phyloP scores from a whole-genome alignment of 2,888 invertebrate genomes.

The Drosophila lutescens region DNA sequence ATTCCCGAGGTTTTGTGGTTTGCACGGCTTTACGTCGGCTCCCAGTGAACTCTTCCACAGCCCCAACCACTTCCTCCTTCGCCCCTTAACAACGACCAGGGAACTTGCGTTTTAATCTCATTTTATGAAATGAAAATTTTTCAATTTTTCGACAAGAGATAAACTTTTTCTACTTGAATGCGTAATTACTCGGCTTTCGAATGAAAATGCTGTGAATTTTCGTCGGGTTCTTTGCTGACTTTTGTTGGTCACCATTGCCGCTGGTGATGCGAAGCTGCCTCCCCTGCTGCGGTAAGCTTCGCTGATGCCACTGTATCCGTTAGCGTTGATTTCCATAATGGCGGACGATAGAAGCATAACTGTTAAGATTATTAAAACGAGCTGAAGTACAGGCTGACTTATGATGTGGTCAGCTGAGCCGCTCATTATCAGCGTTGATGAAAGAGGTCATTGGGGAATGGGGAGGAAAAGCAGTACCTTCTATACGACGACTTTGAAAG shows the following conservation, averaged over 20 bases:
- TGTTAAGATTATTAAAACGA: conserved; percentile 75
- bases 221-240: conserved; percentile 20
- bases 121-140: conserved; percentile 80
- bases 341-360: conserved; percentile 63
- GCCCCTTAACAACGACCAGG: conserved; percentile 10
- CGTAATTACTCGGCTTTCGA: conserved; percentile 71
- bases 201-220: conserved; percentile 66
- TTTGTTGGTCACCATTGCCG: conserved; percentile 37
- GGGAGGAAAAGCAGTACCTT: background rate
- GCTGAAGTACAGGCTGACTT: conserved; percentile 63
- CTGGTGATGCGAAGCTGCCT: conserved; percentile 26
- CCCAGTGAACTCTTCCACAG: conserved; percentile 14
- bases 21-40: conserved; percentile 49
- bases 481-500: background rate
- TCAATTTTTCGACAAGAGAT: conserved; percentile 78
- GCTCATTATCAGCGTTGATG: background rate
- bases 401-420: conserved; percentile 61
- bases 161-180: conserved; percentile 80
- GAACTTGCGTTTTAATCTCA: conserved; percentile 71
- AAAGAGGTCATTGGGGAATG: conserved; percentile 1
- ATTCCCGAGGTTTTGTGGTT: conserved; percentile 63
- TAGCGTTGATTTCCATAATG: conserved; percentile 75
- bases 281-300: conserved; percentile 45
- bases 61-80: background rate
- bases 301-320: conserved; percentile 60